These are phyloP conservation scores for Phycodurus eques DNA, from an alignment of 2,113 vertebrate genomes.

Conservation along the genomic window DNA sequence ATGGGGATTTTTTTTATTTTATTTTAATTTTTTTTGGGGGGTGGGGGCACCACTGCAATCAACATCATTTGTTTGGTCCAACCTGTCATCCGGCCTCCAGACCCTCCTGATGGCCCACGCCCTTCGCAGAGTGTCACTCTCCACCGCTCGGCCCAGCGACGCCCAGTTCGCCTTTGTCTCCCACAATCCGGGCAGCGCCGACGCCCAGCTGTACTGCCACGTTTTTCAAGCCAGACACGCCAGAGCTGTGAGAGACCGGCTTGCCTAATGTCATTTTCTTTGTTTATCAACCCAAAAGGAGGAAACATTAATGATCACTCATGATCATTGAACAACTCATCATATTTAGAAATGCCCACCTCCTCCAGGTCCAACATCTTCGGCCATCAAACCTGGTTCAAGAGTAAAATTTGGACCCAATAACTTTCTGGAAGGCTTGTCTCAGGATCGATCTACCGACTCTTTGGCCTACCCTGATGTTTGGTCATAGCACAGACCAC, in stretches of 20 bases:
- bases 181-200: constrained; percentile 80
- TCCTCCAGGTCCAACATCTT: no score
- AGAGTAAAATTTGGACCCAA: no score
- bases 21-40: background rate
- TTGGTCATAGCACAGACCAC: no score
- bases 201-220: constrained; percentile 86
- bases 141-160: constrained; percentile 74
- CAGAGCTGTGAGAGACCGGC: constrained; percentile 62
- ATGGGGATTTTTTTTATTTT: background rate
- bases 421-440: no score
- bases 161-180: constrained; percentile 90
- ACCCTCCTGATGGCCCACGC: constrained; percentile 92
- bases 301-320: no score
- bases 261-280: background rate
- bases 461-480: no score
- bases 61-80: background rate
- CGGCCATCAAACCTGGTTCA: no score
- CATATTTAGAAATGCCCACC: no score
- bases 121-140: constrained; percentile 82
- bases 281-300: background rate
- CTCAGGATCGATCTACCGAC: no score
- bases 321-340: no score
- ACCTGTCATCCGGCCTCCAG: constrained; percentile 55
- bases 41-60: background rate
- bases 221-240: constrained; percentile 84